Percentiles rank a stretch among this genome's conserved stretches.
Evolutionary conservation across 37 sponge, comb jelly and placozoan genomes (phyloP).

Genomic region (Hexactinellida sp.): DNA sequence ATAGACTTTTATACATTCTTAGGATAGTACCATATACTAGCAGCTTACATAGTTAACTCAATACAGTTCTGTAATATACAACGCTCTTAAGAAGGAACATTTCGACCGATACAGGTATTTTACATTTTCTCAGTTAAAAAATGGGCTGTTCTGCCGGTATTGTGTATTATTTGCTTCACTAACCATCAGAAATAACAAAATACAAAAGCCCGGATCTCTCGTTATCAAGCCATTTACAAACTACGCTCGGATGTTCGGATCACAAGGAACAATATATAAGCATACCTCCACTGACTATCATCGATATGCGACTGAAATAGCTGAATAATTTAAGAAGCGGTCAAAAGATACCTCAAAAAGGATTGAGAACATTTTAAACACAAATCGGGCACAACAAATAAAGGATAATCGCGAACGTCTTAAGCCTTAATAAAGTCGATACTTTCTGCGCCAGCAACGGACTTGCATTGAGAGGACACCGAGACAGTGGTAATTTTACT

Average conservation of each 20-base stretch:
- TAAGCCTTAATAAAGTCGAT: constrained; percentile 17
- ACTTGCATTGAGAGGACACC: constrained; percentile 13
- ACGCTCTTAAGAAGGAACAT: constrained; percentile 13
- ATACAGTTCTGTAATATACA: no score
- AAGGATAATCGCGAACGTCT: constrained; percentile 16
- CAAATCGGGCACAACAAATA: constrained; percentile 7
- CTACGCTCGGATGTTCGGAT: constrained; percentile 8
- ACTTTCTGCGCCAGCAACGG: constrained; percentile 6
- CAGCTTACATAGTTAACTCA: no score
- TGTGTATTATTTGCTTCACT: not conserved
- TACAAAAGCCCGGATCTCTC: not conserved
- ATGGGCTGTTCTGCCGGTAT: not conserved
- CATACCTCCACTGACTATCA: constrained; percentile 3
- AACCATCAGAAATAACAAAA: not conserved
- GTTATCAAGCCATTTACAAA: constrained; percentile 13
- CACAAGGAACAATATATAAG: not conserved
- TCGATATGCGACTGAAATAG: not conserved
- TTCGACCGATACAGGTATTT: not conserved
- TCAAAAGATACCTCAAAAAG: not conserved
- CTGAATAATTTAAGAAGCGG: not conserved
- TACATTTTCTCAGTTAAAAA: not conserved
- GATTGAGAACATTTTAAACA: not conserved
- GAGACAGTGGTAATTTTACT: not conserved
- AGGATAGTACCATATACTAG: no score
- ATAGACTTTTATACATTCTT: no score